Percentiles rank a stretch among this genome's conserved stretches.
These are phyloP conservation scores for Tauraco erythrolophus DNA, from an alignment of 2,113 vertebrate genomes.

Conservation along the genomic window DNA sequence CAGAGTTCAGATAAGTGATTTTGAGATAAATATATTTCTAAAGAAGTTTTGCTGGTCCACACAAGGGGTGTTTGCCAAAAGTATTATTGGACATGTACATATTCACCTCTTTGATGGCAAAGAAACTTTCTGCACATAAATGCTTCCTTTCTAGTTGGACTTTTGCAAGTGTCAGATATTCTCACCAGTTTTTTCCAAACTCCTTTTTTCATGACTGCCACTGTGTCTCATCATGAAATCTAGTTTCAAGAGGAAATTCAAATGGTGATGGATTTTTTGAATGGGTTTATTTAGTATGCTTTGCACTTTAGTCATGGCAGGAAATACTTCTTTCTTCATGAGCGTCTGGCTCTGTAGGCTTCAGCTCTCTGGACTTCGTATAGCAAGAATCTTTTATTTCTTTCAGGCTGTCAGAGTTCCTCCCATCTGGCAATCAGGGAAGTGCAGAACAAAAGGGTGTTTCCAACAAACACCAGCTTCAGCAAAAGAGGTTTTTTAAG, in stretches of 20 bases:
- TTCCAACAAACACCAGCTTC: slow-evolving; percentile 25
- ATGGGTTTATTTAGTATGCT: background rate
- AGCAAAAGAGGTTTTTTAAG: background rate
- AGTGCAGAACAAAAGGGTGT: background rate
- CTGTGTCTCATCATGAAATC: background rate
- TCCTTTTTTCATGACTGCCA: background rate
- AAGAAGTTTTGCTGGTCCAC: background rate
- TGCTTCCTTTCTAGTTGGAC: background rate
- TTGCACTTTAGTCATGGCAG: background rate
- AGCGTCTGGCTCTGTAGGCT: background rate
- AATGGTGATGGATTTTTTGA: background rate
- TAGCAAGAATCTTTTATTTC: background rate
- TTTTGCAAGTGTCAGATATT: background rate
- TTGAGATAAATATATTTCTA: background rate
- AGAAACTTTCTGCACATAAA: background rate
- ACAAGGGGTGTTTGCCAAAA: background rate
- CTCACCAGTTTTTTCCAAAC: background rate
- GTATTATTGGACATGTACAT: background rate
- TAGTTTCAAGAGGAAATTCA: background rate
- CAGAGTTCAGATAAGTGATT: background rate
- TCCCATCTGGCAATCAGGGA: slow-evolving; percentile 11
- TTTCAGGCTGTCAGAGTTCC: background rate
- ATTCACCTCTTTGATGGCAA: background rate
- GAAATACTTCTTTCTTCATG: background rate
- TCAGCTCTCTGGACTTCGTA: background rate